Evolutionary conservation across 53 echinoderm and acorn worm species (phyloP).

Genomic region (Holothuria leucospilota): DNA sequence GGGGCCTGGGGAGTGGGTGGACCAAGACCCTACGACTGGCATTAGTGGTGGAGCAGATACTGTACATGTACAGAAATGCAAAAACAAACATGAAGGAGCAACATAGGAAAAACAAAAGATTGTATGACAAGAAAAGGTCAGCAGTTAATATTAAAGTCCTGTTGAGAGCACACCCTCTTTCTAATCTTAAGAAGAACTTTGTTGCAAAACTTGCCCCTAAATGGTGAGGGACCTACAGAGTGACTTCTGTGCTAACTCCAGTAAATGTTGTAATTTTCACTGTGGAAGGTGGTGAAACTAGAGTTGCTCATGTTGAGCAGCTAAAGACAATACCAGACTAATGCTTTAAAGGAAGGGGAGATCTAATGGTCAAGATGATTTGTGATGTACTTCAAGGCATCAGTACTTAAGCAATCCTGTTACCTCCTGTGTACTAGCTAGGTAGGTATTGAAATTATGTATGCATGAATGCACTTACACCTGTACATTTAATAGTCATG

Average conservation of each 20-base stretch:
- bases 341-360: too few species aligned
- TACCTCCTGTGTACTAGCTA: too few species aligned
- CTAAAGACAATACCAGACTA: too few species aligned
- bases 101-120: not conserved
- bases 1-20: slow-evolving; percentile 25
- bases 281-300: too few species aligned
- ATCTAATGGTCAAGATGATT: too few species aligned
- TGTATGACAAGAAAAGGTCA: slow-evolving; percentile 44
- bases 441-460: too few species aligned
- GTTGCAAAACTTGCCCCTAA: slow-evolving; percentile 62
- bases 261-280: too few species aligned
- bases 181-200: slow-evolving; percentile 57
- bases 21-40: not conserved
- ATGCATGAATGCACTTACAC: too few species aligned
- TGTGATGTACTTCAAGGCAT: too few species aligned
- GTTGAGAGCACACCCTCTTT: slow-evolving; percentile 48
- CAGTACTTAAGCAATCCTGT: too few species aligned
- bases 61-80: slow-evolving; percentile 7
- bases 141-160: slow-evolving; percentile 5
- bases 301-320: too few species aligned
- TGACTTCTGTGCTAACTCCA: not conserved
- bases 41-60: not conserved
- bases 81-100: not conserved
- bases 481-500: too few species aligned
- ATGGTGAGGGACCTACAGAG: slow-evolving; percentile 37